Evolutionary conservation across 2,797 vertebrate species (phyloP).

Genomic region (Smutsia gigantea): DNA sequence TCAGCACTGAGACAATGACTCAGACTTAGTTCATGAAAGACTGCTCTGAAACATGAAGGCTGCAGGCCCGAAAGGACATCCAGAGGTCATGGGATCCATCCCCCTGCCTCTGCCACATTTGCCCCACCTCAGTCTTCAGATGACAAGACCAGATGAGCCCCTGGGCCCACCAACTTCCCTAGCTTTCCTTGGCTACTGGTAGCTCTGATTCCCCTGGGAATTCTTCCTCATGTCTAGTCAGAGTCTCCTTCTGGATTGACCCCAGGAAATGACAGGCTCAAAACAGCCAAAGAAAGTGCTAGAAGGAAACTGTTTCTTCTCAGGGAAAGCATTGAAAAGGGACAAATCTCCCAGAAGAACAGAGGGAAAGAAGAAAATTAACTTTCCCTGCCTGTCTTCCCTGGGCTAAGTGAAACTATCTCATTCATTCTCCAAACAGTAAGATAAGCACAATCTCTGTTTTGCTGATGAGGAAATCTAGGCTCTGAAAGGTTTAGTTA

Average conservation of each 20-base stretch:
- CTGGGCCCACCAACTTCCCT: background rate
- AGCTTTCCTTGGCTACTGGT: background rate
- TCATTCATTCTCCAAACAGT: background rate
- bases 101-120: conserved; percentile 26
- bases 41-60: conserved; percentile 40
- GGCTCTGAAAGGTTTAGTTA: background rate
- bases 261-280: background rate
- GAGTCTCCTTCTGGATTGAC: background rate
- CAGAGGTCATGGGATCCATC: conserved; percentile 68
- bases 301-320: background rate
- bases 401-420: background rate
- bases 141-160: background rate
- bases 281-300: background rate
- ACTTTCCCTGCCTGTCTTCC: background rate
- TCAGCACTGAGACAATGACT: conserved; percentile 74
- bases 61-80: conserved; percentile 70
- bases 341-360: background rate
- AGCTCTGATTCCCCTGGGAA: background rate
- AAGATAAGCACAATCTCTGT: background rate
- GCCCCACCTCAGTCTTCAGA: background rate
- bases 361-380: background rate
- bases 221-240: background rate
- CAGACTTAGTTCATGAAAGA: conserved; percentile 68
- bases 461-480: background rate
- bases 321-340: background rate